A percentile compares a stretch with the other conserved stretches of the same genome.
phyloP scores from a whole-genome alignment of 2,888 invertebrate genomes.

The Neoitamus cyanurus region DNA sequence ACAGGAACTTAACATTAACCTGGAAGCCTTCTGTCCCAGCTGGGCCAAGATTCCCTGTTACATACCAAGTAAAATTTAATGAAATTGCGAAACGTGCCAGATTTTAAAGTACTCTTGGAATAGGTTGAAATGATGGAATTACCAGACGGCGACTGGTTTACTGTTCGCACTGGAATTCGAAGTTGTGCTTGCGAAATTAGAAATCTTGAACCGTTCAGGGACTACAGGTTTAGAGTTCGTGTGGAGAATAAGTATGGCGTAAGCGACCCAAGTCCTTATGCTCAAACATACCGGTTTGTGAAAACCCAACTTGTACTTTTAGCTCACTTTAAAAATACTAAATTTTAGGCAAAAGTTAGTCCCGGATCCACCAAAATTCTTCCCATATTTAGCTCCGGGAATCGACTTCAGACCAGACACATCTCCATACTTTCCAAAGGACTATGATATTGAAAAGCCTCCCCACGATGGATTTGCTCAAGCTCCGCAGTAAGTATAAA shows the following conservation, averaged over 20 bases:
- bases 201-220: constrained; percentile 90
- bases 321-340: neutral
- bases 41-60: constrained; percentile 88
- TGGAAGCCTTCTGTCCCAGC: constrained; percentile 95
- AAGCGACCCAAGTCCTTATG: constrained; percentile 95
- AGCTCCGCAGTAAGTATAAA: constrained; percentile 71
- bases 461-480: constrained; percentile 87
- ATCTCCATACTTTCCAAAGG: constrained; percentile 89
- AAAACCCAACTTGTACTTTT: neutral
- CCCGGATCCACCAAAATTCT: constrained; percentile 82
- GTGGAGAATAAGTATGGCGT: constrained; percentile 97
- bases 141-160: constrained; percentile 94
- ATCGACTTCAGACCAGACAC: constrained; percentile 86
- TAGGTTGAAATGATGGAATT: constrained; percentile 90
- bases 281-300: constrained; percentile 74
- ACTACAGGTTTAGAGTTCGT: constrained; percentile 94
- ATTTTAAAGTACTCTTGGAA: neutral
- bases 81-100: neutral
- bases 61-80: constrained; percentile 78
- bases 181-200: constrained; percentile 91
- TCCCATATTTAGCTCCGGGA: constrained; percentile 82
- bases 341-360: constrained; percentile 75
- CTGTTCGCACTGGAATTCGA: constrained; percentile 84
- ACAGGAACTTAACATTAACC: constrained; percentile 85
- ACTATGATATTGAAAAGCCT: constrained; percentile 89